Conservation (phyloP, 2,797 vertebrate species). For the Apogon hyalosoma region DNA sequence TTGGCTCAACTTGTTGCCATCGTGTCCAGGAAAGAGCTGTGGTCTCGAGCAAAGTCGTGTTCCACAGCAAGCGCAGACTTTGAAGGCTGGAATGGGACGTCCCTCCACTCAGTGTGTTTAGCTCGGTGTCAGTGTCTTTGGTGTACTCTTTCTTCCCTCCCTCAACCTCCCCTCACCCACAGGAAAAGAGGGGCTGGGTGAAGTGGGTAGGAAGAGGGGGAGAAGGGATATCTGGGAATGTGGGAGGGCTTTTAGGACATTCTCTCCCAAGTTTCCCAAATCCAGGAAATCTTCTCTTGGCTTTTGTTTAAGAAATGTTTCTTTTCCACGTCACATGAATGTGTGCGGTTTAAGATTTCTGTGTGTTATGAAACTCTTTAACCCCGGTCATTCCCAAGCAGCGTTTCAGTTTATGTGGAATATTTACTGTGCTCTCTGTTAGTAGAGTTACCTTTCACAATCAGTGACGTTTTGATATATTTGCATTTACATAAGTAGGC, state of each 20-base stretch:
- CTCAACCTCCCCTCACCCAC: constrained; percentile 67
- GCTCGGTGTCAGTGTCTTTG: constrained; percentile 37
- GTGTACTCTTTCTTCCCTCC: constrained; percentile 47
- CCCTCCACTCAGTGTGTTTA: constrained; percentile 44
- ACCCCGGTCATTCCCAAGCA: neutral
- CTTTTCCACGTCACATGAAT: constrained; percentile 41
- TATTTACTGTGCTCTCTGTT: neutral
- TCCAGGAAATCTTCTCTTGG: constrained; percentile 60
- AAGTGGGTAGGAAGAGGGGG: constrained; percentile 10
- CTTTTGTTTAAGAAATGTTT: constrained; percentile 41
- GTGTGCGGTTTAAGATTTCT: constrained; percentile 13
- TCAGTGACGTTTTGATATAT: constrained; percentile 1
- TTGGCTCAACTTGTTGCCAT: constrained; percentile 32
- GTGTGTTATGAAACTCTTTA: constrained; percentile 15
- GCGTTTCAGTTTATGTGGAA: neutral
- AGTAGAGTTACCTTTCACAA: neutral
- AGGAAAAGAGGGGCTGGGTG: constrained; percentile 65
- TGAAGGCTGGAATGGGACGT: constrained; percentile 29
- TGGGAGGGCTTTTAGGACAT: constrained; percentile 41
- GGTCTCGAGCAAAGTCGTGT: constrained; percentile 45
- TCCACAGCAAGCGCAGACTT: constrained; percentile 19
- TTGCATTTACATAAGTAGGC: constrained; percentile 12
- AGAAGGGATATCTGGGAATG: constrained; percentile 13
- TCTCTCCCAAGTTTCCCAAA: constrained; percentile 59
- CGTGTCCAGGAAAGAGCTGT: constrained; percentile 58